Percentiles rank a stretch among this genome's conserved stretches.
phyloP scores from a whole-genome alignment of 2,113 vertebrate species.

The Brienomyrus longianalis region DNA sequence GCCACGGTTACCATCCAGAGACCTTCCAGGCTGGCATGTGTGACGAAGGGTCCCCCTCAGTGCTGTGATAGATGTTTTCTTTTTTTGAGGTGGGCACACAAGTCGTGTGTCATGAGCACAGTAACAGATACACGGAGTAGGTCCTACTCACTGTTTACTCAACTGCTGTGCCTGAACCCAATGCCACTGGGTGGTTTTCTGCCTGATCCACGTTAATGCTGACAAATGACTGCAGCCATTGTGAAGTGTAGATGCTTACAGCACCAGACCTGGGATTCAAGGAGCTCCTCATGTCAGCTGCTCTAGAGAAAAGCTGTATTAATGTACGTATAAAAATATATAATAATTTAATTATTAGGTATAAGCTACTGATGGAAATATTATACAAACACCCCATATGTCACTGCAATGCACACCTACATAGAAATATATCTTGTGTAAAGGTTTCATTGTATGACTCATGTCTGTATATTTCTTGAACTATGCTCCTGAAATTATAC shows the following conservation, averaged over 20 bases:
- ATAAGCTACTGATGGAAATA: not conserved
- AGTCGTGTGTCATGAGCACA: constrained; percentile 37
- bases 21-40: constrained; percentile 44
- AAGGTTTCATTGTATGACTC: not conserved
- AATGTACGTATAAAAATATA: not conserved
- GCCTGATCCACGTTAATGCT: constrained; percentile 67
- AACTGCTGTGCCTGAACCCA: constrained; percentile 63
- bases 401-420: not conserved
- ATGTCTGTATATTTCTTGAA: not conserved
- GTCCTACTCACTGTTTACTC: constrained; percentile 57
- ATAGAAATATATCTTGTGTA: not conserved
- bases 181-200: constrained; percentile 51
- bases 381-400: not conserved
- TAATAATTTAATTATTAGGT: not conserved
- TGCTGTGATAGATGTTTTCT: constrained; percentile 44
- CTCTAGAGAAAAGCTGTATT: not conserved
- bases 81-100: constrained; percentile 49
- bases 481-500: not conserved
- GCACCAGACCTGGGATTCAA: not conserved
- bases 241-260: not conserved
- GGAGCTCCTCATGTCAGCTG: not conserved
- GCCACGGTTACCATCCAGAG: constrained; percentile 35
- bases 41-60: constrained; percentile 21
- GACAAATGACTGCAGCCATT: constrained; percentile 57
- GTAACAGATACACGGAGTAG: constrained; percentile 53